phyloP scores from a whole-genome alignment of 2,888 invertebrate genomes.

The Nymphalis urticae region DNA sequence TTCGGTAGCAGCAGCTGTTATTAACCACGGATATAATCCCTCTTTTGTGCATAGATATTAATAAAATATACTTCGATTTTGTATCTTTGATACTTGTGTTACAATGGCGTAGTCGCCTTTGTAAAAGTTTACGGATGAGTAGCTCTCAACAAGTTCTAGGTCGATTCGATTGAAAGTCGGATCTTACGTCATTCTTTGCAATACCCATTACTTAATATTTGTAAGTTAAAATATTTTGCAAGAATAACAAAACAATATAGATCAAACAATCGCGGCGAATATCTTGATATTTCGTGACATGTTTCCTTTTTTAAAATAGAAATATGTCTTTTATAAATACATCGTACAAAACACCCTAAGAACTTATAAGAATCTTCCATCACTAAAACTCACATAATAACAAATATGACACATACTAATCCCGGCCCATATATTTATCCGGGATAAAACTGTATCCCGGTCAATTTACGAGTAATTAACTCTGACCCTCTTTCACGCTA shows the following conservation, averaged over 20 bases:
- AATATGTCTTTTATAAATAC: neutral
- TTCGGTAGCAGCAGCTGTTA: constrained; percentile 68
- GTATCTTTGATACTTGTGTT: constrained; percentile 68
- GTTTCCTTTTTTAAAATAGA: too few relatives aligned
- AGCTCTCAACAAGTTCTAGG: constrained; percentile 57
- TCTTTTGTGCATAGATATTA: constrained; percentile 76
- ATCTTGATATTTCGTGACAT: too few relatives aligned
- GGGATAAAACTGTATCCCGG: constrained; percentile 72
- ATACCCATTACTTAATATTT: constrained; percentile 22
- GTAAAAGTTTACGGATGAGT: constrained; percentile 72
- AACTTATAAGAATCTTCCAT: constrained; percentile 21
- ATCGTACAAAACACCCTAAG: constrained; percentile 2
- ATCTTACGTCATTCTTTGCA: constrained; percentile 21
- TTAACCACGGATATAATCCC: constrained; percentile 75
- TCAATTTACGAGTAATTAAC: constrained; percentile 82
- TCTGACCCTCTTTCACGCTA: constrained; percentile 74
- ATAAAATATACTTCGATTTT: constrained; percentile 78
- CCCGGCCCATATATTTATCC: constrained; percentile 62
- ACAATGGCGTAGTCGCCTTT: constrained; percentile 70
- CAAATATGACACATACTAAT: constrained; percentile 63
- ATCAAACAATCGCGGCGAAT: too few relatives aligned
- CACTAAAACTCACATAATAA: constrained; percentile 47
- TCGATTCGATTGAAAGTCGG: constrained; percentile 43
- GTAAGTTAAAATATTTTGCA: constrained; percentile 9
- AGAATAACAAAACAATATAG: neutral